A percentile compares a stretch with the other conserved stretches of the same genome.
phyloP scores from a whole-genome alignment of 2,113 vertebrate species.

The Tetrao urogallus region DNA sequence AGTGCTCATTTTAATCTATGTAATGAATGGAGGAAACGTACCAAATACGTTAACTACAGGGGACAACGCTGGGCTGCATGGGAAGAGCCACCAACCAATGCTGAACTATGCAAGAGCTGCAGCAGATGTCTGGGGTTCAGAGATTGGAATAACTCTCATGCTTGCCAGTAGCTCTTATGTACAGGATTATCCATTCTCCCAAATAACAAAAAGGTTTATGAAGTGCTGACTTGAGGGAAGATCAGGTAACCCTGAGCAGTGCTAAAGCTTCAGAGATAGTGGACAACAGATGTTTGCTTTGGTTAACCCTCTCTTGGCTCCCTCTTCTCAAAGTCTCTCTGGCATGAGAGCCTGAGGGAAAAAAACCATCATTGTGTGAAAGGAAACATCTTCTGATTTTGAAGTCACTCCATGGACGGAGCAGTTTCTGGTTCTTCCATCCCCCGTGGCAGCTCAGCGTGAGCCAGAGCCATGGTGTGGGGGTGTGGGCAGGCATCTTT shows the following conservation, averaged over 20 bases:
- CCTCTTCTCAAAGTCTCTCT: background rate
- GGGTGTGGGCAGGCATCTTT: background rate
- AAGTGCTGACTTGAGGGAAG: background rate
- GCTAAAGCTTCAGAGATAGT: background rate
- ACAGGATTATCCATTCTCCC: background rate
- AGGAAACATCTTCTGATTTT: background rate
- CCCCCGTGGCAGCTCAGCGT: rapidly evolving
- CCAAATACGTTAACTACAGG: background rate
- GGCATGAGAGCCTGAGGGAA: background rate
- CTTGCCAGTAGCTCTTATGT: background rate
- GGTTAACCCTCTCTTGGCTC: background rate
- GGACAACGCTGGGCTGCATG: background rate
- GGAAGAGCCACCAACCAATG: background rate
- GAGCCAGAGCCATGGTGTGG: rapidly evolving
- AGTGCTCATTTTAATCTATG: background rate
- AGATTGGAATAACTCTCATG: background rate
- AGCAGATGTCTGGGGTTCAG: background rate
- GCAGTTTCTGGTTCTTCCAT: background rate
- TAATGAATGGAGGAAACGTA: background rate
- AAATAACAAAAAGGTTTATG: background rate
- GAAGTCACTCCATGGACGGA: background rate
- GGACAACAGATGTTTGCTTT: background rate
- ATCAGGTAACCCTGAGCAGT: background rate
- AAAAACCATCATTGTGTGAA: background rate
- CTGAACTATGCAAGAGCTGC: background rate